Conservation (phyloP, 2,888 invertebrate genomes). For the Dioctria rufipes region DNA sequence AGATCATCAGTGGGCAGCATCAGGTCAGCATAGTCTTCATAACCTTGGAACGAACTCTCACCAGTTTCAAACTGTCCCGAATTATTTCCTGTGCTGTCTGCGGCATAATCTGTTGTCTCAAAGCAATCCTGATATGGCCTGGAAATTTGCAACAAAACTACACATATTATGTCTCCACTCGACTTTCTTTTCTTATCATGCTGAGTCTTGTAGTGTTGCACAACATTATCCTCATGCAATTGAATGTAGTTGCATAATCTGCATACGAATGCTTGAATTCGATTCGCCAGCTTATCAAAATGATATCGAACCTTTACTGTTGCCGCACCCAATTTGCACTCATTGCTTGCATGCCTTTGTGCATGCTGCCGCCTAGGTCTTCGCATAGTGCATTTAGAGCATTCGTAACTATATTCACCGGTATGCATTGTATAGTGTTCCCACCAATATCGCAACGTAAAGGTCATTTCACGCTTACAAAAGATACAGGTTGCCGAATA, state of each 20-base stretch:
- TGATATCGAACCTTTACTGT: constrained; percentile 32
- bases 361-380: constrained; percentile 39
- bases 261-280: constrained; percentile 54
- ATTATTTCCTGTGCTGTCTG: too few species aligned
- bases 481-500: constrained; percentile 54
- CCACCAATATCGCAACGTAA: constrained; percentile 54
- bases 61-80: neutral
- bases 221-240: constrained; percentile 41
- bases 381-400: constrained; percentile 29
- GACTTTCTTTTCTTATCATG: constrained; percentile 27
- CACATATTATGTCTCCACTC: neutral
- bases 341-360: constrained; percentile 28
- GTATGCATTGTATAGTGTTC: constrained; percentile 53
- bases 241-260: constrained; percentile 55
- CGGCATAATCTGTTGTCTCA: too few species aligned
- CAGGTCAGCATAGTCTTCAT: constrained; percentile 34
- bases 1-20: constrained; percentile 63
- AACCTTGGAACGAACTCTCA: neutral
- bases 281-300: constrained; percentile 32
- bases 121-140: constrained; percentile 14
- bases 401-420: constrained; percentile 50
- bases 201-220: constrained; percentile 47
- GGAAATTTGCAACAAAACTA: constrained; percentile 20
- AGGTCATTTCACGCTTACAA: constrained; percentile 48
- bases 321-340: constrained; percentile 5